These are phyloP conservation scores for Glaucomys volans DNA, from an alignment of 2,113 vertebrate species.

Conservation along the genomic window DNA sequence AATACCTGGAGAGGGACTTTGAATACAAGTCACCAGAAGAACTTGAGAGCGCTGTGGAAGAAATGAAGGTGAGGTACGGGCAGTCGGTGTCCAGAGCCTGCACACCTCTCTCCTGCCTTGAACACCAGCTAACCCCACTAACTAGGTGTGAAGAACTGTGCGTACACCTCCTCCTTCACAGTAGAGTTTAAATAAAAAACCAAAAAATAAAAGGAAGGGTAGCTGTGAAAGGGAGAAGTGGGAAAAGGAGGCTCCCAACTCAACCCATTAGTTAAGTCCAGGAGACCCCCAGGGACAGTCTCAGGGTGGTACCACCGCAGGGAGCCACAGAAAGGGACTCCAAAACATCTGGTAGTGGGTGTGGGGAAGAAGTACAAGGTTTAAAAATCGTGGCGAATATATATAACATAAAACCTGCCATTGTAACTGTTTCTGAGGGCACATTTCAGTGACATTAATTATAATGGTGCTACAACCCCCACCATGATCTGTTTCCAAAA, in stretches of 20 bases:
- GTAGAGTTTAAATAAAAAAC: not conserved
- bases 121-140: rapidly evolving
- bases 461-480: not conserved
- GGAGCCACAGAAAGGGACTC: not conserved
- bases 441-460: not conserved
- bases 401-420: not conserved
- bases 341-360: not conserved
- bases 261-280: too few relatives aligned
- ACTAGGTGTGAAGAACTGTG: too few relatives aligned
- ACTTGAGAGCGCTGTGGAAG: conserved; percentile 93
- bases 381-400: not conserved
- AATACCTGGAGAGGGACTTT: conserved; percentile 97
- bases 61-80: conserved; percentile 94
- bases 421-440: not conserved
- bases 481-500: not conserved
- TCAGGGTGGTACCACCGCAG: not conserved
- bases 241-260: not conserved
- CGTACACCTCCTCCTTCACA: not conserved
- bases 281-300: not conserved
- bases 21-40: conserved; percentile 98
- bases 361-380: not conserved
- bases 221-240: too few relatives aligned
- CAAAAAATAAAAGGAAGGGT: too few relatives aligned
- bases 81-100: rapidly evolving
- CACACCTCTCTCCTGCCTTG: rapidly evolving